Base-by-base conservation (phyloP, 2,113 vertebrate genomes). In the Corapipo altera region DNA sequence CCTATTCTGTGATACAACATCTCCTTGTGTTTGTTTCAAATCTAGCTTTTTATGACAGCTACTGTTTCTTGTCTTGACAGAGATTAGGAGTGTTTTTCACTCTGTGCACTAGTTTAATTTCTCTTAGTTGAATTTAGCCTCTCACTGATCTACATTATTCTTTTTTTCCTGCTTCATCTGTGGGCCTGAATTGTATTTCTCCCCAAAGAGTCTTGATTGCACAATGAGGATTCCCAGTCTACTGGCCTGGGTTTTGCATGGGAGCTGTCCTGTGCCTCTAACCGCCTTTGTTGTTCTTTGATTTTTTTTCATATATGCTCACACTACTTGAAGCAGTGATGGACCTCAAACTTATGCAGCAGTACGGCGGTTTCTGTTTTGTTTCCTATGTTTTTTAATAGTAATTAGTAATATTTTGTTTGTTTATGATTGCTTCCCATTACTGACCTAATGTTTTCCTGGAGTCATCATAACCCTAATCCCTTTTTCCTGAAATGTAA, bases 331-430 rank as follows among this genome's bases (percentile, higher is more conserved):
- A 75, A 12, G 5, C 3, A 33, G 7, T 21, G 28, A 44, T 23
- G 44, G 59, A 24, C 12, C 14, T 65, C 26, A 55, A 46, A 46
- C 11, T 4, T 66, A 15, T 3, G 2, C 19, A 81, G 3, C 8
- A 46, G 12, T 46, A 46, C 0, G 0, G 3, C 18, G n/a, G 41
- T 33, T 79, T 86, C 32, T 85, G 26, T 11, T 64, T 59, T 41
- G 16, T 41, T 86, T 86, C 28, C 21, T 46, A 19, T 14, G 2
- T 1, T 62, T 85, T 64, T 65, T 30, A 15, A 5, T 28, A 49
- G 21, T 54, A 75, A 35, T 35, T 75, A 17, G 24, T 44, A 49
- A 32, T 5, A 33, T 49, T 75, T 57, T 58, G 2, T 22, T 55
- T 65, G 5, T 67, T 59, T 59, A 13, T 44, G 17, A 66, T 19